A percentile compares a stretch with the other conserved stretches of the same genome.
These are phyloP conservation scores for Ephydatia muelleri DNA, from an alignment of 37 sponge, comb jelly and placozoan species.

Conservation along the genomic window DNA sequence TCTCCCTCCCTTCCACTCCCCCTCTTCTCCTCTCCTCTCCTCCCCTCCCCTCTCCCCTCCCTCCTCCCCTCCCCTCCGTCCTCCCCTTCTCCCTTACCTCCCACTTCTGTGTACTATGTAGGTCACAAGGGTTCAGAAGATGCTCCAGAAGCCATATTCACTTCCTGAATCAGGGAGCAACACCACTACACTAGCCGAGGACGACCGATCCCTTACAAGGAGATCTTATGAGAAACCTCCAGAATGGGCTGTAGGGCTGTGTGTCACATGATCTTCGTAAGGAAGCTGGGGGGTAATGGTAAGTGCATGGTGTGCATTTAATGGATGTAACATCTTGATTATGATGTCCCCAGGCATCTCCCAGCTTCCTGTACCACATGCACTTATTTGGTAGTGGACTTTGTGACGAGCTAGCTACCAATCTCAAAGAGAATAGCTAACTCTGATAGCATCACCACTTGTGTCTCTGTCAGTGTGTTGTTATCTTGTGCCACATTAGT, in stretches of 20 bases:
- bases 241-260: slow-evolving; percentile 43
- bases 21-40: too few species aligned
- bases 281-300: too few species aligned
- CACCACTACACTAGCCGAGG: background rate
- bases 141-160: slow-evolving; percentile 60
- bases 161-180: background rate
- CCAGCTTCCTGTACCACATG: background rate
- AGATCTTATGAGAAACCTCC: slow-evolving; percentile 65
- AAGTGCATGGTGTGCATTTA: too few species aligned
- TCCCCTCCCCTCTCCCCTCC: too few species aligned
- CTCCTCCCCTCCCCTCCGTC: too few species aligned
- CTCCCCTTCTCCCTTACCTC: too few species aligned
- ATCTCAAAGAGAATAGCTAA: slow-evolving; percentile 1
- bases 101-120: background rate
- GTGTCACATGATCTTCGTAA: slow-evolving; percentile 92
- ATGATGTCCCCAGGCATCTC: background rate
- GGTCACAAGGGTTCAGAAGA: slow-evolving; percentile 53
- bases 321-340: background rate
- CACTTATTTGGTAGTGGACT: background rate
- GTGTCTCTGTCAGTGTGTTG: too few species aligned
- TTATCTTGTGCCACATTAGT: too few species aligned
- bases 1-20: too few species aligned
- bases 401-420: background rate
- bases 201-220: background rate
- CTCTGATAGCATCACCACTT: background rate